Evolutionary conservation across 1,140 invertebrate genomes (phyloP).

Genomic region (Pseudobourletiella spinata): DNA sequence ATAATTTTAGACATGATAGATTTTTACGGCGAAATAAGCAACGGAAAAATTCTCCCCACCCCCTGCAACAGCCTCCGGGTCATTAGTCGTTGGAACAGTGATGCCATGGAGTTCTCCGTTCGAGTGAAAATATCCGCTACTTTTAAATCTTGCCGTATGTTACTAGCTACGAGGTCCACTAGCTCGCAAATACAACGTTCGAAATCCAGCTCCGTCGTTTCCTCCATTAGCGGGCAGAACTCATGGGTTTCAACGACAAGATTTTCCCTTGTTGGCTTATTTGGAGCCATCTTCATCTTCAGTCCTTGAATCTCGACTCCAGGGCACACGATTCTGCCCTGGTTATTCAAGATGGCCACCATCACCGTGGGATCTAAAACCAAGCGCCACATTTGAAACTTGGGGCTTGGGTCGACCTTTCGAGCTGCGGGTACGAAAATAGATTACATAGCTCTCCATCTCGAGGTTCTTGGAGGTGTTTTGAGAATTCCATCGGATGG

Average conservation of each 20-base stretch:
- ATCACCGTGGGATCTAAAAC: background rate
- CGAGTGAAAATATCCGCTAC: slow-evolving; percentile 57
- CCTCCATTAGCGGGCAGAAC: slow-evolving; percentile 67
- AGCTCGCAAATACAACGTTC: background rate
- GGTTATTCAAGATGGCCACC: background rate
- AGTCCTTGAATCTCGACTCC: background rate
- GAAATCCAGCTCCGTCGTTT: background rate
- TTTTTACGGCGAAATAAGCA: background rate
- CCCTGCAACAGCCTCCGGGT: slow-evolving; percentile 2
- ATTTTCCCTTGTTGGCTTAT: slow-evolving; percentile 39
- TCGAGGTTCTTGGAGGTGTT: slow-evolving; percentile 43
- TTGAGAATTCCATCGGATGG: slow-evolving; percentile 52
- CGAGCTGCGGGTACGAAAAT: no score
- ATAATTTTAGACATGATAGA: no score
- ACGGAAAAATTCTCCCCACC: background rate
- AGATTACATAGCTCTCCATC: slow-evolving; percentile 80
- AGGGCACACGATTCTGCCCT: background rate
- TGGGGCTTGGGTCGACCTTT: no score
- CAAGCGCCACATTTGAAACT: slow-evolving; percentile 66
- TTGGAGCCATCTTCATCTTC: background rate
- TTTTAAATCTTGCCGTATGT: slow-evolving; percentile 62
- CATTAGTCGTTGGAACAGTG: background rate
- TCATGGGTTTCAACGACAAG: slow-evolving; percentile 72
- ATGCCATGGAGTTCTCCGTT: background rate
- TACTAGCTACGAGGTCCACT: slow-evolving; percentile 68